These are phyloP conservation scores for Falco naumanni DNA, from an alignment of 2,797 vertebrate genomes.

Conservation along the genomic window DNA sequence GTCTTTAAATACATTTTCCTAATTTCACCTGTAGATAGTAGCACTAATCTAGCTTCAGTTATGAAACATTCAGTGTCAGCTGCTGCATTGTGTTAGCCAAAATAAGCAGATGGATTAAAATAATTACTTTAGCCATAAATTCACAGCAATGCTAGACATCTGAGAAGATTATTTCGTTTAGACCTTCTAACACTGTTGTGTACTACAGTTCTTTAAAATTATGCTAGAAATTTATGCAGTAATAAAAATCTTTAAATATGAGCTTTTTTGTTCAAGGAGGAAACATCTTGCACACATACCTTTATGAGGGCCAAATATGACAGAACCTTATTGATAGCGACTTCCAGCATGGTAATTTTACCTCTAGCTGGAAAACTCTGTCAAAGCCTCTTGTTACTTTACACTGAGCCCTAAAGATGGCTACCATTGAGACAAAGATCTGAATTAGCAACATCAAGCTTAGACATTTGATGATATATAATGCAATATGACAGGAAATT, in stretches of 20 bases:
- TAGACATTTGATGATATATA: not conserved
- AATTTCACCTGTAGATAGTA: not conserved
- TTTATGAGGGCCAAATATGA: not conserved
- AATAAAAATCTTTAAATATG: not conserved
- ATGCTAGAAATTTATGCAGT: not conserved
- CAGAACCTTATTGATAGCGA: not conserved
- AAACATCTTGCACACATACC: not conserved
- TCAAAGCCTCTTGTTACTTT: not conserved
- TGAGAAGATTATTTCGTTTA: not conserved
- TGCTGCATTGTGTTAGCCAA: not conserved
- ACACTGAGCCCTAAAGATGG: not conserved
- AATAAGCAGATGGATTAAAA: not conserved
- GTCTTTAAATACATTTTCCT: not conserved
- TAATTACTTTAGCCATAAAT: not conserved
- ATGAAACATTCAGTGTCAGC: not conserved
- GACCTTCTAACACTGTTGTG: not conserved
- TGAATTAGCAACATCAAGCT: not conserved
- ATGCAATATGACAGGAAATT: not conserved
- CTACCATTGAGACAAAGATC: not conserved
- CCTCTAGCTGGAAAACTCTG: not conserved
- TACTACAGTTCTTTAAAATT: not conserved
- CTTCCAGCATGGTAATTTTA: not conserved
- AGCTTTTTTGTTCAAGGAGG: not conserved
- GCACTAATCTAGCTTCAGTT: not conserved
- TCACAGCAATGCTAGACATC: not conserved